phyloP scores from a whole-genome alignment of 2,113 vertebrate genomes.

The Nannobrachium achirus region DNA sequence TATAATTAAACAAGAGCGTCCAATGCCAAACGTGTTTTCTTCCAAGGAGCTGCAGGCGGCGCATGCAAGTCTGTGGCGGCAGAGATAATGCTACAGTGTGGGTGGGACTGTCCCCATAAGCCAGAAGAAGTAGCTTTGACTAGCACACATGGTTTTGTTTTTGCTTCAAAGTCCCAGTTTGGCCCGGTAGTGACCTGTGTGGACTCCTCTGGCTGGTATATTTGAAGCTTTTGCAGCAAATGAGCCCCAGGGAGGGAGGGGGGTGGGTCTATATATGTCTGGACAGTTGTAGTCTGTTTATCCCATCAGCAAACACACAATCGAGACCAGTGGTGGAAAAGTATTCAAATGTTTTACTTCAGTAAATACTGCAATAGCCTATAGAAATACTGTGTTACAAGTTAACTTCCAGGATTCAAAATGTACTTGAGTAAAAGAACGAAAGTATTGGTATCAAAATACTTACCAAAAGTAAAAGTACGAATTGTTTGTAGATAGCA shows the following conservation, averaged over 20 bases:
- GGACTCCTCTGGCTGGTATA: slow-evolving; percentile 33
- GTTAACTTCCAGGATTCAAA: too few species aligned
- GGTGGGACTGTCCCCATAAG: slow-evolving; percentile 56
- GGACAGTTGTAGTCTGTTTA: slow-evolving; percentile 40
- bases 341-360: too few species aligned
- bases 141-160: slow-evolving; percentile 47
- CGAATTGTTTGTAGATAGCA: too few species aligned
- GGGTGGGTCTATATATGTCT: slow-evolving; percentile 26
- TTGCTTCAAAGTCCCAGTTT: slow-evolving; percentile 55
- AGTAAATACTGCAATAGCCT: too few species aligned
- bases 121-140: slow-evolving; percentile 47
- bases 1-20: slow-evolving; percentile 67
- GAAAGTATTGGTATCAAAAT: too few species aligned
- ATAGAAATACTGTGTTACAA: too few species aligned
- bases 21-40: slow-evolving; percentile 62
- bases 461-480: too few species aligned
- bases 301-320: slow-evolving; percentile 24
- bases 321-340: slow-evolving; percentile 16
- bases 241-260: slow-evolving; percentile 12
- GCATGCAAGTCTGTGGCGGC: slow-evolving; percentile 66
- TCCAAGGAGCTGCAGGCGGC: slow-evolving; percentile 51
- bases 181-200: slow-evolving; percentile 56
- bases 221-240: slow-evolving; percentile 47
- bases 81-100: slow-evolving; percentile 72
- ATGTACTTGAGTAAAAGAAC: too few species aligned